Evolutionary conservation across 2,888 invertebrate genomes (phyloP).

Genomic region (Drosophila lacicola): DNA sequence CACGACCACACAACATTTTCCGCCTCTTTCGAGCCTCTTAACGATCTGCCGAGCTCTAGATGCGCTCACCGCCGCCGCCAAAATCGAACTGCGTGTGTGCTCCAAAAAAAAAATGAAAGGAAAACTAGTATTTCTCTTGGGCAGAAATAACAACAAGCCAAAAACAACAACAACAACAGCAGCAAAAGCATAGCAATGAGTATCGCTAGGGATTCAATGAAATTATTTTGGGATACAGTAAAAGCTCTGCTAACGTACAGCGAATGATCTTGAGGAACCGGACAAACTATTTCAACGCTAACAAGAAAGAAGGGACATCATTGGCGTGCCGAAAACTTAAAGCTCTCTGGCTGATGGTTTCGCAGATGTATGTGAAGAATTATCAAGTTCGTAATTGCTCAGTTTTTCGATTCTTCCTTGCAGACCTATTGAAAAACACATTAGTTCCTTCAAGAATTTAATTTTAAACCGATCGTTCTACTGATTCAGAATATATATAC

Average conservation of each 20-base stretch:
- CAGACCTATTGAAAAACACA: too few relatives aligned
- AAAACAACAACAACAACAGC: not conserved
- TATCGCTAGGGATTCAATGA: conserved; percentile 16
- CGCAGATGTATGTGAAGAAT: too few relatives aligned
- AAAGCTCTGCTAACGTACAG: not conserved
- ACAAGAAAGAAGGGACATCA: too few relatives aligned
- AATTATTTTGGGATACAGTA: conserved; percentile 34
- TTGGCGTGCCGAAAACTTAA: too few relatives aligned
- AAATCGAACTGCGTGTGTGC: conserved; percentile 61
- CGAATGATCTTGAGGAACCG: not conserved
- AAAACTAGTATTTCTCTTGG: conserved; percentile 49
- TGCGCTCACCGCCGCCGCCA: conserved; percentile 55
- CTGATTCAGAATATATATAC: too few relatives aligned
- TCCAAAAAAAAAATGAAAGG: conserved; percentile 33
- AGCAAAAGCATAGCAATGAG: conserved; percentile 19
- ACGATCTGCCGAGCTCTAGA: conserved; percentile 33
- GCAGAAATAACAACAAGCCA: conserved; percentile 6
- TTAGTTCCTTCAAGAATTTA: too few relatives aligned
- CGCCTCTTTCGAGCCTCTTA: conserved; percentile 28
- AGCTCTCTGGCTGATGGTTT: too few relatives aligned
- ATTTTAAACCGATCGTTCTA: too few relatives aligned
- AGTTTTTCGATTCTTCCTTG: too few relatives aligned
- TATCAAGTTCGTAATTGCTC: too few relatives aligned
- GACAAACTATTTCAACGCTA: too few relatives aligned
- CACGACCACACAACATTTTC: conserved; percentile 55